Evolutionary conservation across 2,113 vertebrate genomes (phyloP).

Genomic region (Silurus glanis): DNA sequence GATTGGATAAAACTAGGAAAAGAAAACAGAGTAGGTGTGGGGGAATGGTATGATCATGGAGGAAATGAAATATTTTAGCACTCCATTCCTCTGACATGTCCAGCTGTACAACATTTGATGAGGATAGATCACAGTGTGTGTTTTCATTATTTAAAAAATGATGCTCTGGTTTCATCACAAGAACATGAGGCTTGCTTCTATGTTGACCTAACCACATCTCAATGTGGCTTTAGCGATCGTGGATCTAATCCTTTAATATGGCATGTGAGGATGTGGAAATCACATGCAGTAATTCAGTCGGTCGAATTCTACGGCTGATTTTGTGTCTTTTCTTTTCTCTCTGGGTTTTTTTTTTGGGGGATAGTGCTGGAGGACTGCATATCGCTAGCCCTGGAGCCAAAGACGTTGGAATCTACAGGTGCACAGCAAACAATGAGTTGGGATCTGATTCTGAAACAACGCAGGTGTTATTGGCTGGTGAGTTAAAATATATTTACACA

Average conservation of each 20-base stretch:
- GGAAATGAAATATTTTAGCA: conserved; percentile 52
- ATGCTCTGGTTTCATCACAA: conserved; percentile 36
- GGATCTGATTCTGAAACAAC: conserved; percentile 79
- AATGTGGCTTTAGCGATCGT: conserved; percentile 29
- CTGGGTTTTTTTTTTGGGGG: conserved; percentile 71
- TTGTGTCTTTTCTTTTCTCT: conserved; percentile 34
- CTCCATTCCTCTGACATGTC: conserved; percentile 29
- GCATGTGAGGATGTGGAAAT: conserved; percentile 33
- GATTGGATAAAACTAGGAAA: conserved; percentile 12
- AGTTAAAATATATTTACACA: conserved; percentile 53
- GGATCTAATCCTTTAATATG: conserved; percentile 46
- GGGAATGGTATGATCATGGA: conserved; percentile 39
- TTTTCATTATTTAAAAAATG: conserved; percentile 29
- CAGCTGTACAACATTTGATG: conserved; percentile 30
- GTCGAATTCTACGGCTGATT: conserved; percentile 33
- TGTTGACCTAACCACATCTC: conserved; percentile 40
- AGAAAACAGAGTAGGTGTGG: conserved; percentile 2
- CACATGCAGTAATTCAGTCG: conserved; percentile 22
- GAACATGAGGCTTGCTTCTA: conserved; percentile 1
- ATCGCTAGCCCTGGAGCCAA: conserved; percentile 71
- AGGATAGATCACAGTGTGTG: conserved; percentile 29
- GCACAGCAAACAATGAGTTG: conserved; percentile 70
- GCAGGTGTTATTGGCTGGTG: conserved; percentile 77
- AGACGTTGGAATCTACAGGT: conserved; percentile 80
- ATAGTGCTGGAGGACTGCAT: conserved; percentile 68